phyloP scores from a whole-genome alignment of 2,888 invertebrate genomes.

The Germaria angustata region DNA sequence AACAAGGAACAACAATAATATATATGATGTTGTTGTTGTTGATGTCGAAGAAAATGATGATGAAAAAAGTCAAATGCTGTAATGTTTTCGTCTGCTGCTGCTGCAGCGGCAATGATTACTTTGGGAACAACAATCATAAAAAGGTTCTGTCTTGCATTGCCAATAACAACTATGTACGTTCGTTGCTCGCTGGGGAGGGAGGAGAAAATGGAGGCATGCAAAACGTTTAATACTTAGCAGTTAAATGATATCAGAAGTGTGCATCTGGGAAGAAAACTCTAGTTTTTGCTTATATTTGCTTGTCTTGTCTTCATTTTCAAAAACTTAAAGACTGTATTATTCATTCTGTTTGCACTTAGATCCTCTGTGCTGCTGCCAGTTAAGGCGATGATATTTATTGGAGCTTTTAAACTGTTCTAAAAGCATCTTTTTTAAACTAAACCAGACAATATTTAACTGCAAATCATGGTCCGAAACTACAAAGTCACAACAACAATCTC shows the following conservation, averaged over 20 bases:
- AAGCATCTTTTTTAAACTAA: constrained; percentile 50
- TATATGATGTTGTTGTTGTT: constrained; percentile 56
- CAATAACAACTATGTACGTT: not conserved
- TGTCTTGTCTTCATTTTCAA: constrained; percentile 49
- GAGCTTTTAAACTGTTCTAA: constrained; percentile 63
- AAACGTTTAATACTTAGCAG: constrained; percentile 61
- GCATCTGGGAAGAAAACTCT: constrained; percentile 66
- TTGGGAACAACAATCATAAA: constrained; percentile 52
- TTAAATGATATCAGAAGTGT: constrained; percentile 69
- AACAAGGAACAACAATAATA: constrained; percentile 60
- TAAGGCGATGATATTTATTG: constrained; percentile 61
- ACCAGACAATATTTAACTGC: constrained; percentile 37
- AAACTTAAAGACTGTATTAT: constrained; percentile 64
- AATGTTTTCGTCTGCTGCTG: constrained; percentile 44
- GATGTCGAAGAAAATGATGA: constrained; percentile 36
- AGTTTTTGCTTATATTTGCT: constrained; percentile 13
- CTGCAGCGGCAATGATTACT: constrained; percentile 45
- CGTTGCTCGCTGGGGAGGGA: not conserved
- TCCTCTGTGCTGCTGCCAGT: constrained; percentile 2
- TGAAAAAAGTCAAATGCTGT: constrained; percentile 52
- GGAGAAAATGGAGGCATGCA: constrained; percentile 32
- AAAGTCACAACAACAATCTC: constrained; percentile 41
- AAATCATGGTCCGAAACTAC: constrained; percentile 48
- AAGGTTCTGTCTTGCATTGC: constrained; percentile 20
- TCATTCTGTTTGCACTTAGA: constrained; percentile 48